Evolutionary conservation across 53 echinoderm and acorn worm species (phyloP).

Genomic region (Zoroaster sp.): DNA sequence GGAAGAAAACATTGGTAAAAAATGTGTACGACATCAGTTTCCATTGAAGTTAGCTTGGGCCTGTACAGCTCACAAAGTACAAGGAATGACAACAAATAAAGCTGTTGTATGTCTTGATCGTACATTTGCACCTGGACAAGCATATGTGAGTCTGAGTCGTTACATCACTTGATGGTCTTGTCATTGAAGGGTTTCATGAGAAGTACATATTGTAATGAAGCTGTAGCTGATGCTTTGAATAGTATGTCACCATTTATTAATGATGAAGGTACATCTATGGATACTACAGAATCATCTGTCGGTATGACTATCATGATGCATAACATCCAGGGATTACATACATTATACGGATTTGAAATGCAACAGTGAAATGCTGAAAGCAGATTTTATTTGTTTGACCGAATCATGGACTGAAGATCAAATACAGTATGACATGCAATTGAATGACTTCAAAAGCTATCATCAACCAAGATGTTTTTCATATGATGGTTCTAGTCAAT

Average conservation of each 20-base stretch:
- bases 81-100: no score
- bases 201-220: conserved; percentile 38
- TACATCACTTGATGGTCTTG: no score
- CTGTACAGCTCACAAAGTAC: no score
- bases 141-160: no score
- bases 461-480: conserved; percentile 2
- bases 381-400: conserved; percentile 53
- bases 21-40: no score
- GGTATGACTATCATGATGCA: neutral
- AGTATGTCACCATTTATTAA: conserved; percentile 1
- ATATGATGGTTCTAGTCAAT: neutral
- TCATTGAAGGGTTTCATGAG: no score
- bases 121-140: no score
- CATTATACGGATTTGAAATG: conserved; percentile 35
- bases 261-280: neutral
- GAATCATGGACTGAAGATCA: conserved; percentile 50
- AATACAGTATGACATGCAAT: neutral
- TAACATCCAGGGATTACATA: conserved; percentile 55
- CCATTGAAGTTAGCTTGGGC: no score
- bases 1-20: no score
- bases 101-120: no score
- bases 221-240: neutral
- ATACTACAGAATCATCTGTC: neutral
- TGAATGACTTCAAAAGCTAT: neutral
- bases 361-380: neutral